Base-by-base conservation (phyloP, 2,113 vertebrate genomes). In the Cottus gobio region DNA sequence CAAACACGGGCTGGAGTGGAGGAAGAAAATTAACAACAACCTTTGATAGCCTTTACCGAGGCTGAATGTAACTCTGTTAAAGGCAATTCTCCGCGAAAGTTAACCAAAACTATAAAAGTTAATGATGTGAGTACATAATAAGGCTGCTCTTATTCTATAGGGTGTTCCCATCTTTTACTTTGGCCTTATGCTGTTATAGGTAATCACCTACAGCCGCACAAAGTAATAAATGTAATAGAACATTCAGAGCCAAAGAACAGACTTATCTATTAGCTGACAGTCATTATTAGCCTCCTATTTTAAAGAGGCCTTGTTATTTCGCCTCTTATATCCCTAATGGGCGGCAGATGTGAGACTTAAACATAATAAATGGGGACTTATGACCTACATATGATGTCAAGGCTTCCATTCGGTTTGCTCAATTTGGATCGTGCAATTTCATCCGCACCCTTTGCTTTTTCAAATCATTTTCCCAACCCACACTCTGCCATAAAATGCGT, bases 351-450 rank as follows among this genome's bases (percentile, higher is more conserved):
- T 58, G 65, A 89, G 34, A 78, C 65, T 50, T 61, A 46, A 65
- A 56, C 78, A 72, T 84, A 80, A 74, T 84, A 91, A 91, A 77
- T 83, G 76, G 75, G 64, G 77, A 77, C 80, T 84, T 78, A 31
- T 70, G 86, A 95, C 92, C 90, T 92, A 92, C 82, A 93, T 93
- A 37, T 75, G 77, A 84, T 89, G 75, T 86, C 67, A 71, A 90
- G 30, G 69, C 72, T 85, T 87, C 75, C 42, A 66, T 84, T 81
- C 63, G 80, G 74, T 88, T 88, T 68, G 67, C 79, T 85, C 69
- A 74, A 81, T 89, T 92, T 89, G 62, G 67, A 82, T 87, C 85
- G 71, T 71, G 62, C 82, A 84, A 90, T 87, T 86, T 75, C 73
- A 75, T 78, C 85, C 82, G 75, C 64, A 76, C 65, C 67, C 80